A percentile compares a stretch with the other conserved stretches of the same genome.
Evolutionary conservation across 2,113 vertebrate genomes (phyloP).

Genomic region (Cricetomys ansorgei): DNA sequence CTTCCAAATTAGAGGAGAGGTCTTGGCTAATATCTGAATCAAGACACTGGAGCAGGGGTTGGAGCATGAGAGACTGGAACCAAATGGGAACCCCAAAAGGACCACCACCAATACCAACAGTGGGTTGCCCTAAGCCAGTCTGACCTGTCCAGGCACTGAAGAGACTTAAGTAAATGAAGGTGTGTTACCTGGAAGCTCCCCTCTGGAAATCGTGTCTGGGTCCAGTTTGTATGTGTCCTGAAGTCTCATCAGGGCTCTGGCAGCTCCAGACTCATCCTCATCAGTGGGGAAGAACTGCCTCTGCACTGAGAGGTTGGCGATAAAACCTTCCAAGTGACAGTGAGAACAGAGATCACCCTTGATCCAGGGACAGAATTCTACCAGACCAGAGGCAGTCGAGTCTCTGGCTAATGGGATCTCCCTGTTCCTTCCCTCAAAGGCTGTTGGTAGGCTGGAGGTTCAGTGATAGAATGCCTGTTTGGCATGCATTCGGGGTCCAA

Average conservation of each 20-base stretch:
- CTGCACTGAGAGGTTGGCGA: constrained; percentile 95
- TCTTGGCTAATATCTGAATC: not conserved
- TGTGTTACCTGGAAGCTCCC: constrained; percentile 92
- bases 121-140: not conserved
- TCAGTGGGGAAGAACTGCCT: constrained; percentile 95
- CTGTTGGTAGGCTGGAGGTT: not conserved
- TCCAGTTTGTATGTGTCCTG: constrained; percentile 98
- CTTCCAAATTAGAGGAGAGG: not conserved
- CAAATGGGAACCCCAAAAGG: not conserved
- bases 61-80: not conserved
- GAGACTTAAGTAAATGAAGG: not conserved
- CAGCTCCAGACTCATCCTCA: constrained; percentile 96
- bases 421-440: not conserved
- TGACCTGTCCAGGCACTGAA: not conserved
- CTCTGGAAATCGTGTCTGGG: constrained; percentile 93
- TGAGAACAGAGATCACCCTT: constrained; percentile 22
- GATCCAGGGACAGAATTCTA: not conserved
- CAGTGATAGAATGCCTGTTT: not conserved
- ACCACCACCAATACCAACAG: accelerated
- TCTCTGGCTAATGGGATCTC: not conserved
- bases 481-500: not conserved
- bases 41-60: accelerated
- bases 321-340: constrained; percentile 90
- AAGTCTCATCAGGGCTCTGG: constrained; percentile 97
- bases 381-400: not conserved